Conservation (phyloP, 2,113 vertebrate species). For the Phyllopteryx taeniolatus region DNA sequence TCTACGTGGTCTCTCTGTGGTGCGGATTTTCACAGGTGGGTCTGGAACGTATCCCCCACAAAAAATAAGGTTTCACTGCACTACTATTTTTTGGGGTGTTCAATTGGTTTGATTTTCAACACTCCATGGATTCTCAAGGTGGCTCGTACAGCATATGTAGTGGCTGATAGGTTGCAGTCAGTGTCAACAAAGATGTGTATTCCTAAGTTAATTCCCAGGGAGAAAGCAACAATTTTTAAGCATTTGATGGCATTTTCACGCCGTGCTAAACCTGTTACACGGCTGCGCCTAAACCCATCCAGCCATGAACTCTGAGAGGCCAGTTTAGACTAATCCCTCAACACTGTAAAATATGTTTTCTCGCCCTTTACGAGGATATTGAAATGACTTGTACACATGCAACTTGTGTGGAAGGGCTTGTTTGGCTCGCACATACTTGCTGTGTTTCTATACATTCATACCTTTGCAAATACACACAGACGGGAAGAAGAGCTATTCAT, state of each 20-base stretch:
- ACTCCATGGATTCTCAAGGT: not conserved
- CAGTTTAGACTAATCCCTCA: slow-evolving; percentile 65
- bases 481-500: slow-evolving; percentile 28
- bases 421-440: not conserved
- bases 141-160: not conserved
- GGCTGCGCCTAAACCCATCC: slow-evolving; percentile 58
- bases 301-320: slow-evolving; percentile 57
- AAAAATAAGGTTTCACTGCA: no score
- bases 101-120: not conserved
- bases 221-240: slow-evolving; percentile 4
- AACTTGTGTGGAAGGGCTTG: slow-evolving; percentile 22
- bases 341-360: slow-evolving; percentile 65
- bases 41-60: no score
- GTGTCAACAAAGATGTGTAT: not conserved
- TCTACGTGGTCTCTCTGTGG: no score
- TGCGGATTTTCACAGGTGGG: no score
- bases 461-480: not conserved
- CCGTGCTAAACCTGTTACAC: slow-evolving; percentile 66
- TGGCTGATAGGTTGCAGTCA: not conserved
- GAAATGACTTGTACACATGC: slow-evolving; percentile 61
- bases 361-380: slow-evolving; percentile 60
- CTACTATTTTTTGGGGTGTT: not conserved
- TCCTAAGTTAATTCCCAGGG: not conserved
- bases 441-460: slow-evolving; percentile 13
- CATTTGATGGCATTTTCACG: slow-evolving; percentile 9